phyloP scores from a whole-genome alignment of 2,113 vertebrate species.

The Perca flavescens region DNA sequence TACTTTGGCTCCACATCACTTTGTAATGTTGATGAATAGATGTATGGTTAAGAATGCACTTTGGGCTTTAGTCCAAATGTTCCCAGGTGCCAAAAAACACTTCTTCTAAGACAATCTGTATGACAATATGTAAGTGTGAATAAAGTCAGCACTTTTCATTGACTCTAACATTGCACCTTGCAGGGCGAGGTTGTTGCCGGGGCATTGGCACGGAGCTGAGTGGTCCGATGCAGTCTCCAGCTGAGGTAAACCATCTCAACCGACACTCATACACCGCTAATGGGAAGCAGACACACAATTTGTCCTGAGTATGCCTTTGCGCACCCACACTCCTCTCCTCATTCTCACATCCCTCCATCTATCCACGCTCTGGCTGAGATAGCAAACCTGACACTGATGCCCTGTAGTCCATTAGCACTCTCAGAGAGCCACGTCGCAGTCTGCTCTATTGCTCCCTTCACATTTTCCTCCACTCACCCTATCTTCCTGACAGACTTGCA shows the following conservation, averaged over 20 bases:
- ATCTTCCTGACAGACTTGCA: conserved; percentile 48
- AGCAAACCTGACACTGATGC: conserved; percentile 82
- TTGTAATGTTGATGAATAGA: conserved; percentile 38
- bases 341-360: conserved; percentile 70
- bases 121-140: conserved; percentile 50
- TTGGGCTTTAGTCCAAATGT: conserved; percentile 46
- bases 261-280: conserved; percentile 68
- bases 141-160: conserved; percentile 54
- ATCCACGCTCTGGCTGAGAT: conserved; percentile 61
- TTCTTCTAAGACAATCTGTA: conserved; percentile 43
- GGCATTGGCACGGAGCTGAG: conserved; percentile 38
- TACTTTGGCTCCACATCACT: conserved; percentile 49
- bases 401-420: conserved; percentile 78
- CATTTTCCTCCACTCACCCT: conserved; percentile 68
- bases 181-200: conserved; percentile 43
- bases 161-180: conserved; percentile 34
- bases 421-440: conserved; percentile 46
- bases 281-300: conserved; percentile 77
- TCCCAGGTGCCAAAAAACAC: conserved; percentile 51
- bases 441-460: conserved; percentile 60
- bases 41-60: conserved; percentile 7
- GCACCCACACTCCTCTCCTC: conserved; percentile 64
- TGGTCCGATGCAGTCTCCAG: conserved; percentile 44
- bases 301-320: conserved; percentile 59
- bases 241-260: conserved; percentile 74